Evolutionary conservation across 2,113 vertebrate genomes (phyloP).

Genomic region (Mobula hypostoma): DNA sequence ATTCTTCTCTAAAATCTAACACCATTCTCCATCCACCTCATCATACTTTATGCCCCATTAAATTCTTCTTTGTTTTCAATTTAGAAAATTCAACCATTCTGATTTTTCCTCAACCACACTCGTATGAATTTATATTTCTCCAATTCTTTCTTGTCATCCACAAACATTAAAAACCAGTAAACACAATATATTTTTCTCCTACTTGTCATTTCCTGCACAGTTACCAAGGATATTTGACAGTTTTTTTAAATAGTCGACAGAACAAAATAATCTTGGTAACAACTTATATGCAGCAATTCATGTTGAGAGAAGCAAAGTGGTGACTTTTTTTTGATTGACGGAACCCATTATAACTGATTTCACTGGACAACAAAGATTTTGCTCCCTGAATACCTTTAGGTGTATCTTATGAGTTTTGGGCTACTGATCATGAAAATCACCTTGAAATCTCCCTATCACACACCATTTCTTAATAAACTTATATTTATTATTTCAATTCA

Average conservation of each 20-base stretch:
- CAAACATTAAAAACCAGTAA: background rate
- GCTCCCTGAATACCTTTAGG: too few relatives aligned
- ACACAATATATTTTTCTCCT: too few relatives aligned
- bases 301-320: background rate
- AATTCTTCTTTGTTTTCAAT: background rate
- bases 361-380: too few relatives aligned
- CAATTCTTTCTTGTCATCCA: background rate
- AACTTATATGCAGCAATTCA: background rate
- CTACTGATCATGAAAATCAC: too few relatives aligned
- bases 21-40: background rate
- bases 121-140: background rate
- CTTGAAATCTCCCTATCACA: too few relatives aligned
- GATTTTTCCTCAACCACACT: background rate
- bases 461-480: too few relatives aligned
- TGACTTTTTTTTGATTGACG: background rate
- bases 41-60: background rate
- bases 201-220: background rate
- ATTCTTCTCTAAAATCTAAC: background rate
- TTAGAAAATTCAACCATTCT: background rate
- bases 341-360: background rate
- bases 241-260: background rate
- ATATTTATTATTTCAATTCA: too few relatives aligned
- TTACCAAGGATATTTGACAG: background rate
- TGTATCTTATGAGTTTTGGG: too few relatives aligned
- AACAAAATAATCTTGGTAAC: background rate